Evolutionary conservation across 2,113 vertebrate species (phyloP).

Genomic region (Gasterosteus nipponicus): DNA sequence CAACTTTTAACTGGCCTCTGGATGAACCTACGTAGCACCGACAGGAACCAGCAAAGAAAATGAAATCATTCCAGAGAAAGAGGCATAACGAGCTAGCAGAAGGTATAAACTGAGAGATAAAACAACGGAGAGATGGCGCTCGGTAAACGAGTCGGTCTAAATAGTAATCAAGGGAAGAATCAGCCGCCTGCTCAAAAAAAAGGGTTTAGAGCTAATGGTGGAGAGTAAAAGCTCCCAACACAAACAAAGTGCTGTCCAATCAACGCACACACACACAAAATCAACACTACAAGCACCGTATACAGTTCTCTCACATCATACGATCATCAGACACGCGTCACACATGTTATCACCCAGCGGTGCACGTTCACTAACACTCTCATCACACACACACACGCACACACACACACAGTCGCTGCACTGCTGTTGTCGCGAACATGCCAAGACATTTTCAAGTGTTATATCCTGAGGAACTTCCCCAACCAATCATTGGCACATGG

Average conservation of each 20-base stretch:
- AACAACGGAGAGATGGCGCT: slow-evolving; percentile 76
- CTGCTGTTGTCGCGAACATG: slow-evolving; percentile 74
- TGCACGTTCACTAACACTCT: slow-evolving; percentile 23
- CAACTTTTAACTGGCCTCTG: slow-evolving; percentile 54
- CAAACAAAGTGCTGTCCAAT: slow-evolving; percentile 40
- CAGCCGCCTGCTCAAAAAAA: slow-evolving; percentile 91
- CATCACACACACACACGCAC: slow-evolving; percentile 13
- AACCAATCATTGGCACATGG: slow-evolving; percentile 72
- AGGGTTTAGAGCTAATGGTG: slow-evolving; percentile 92
- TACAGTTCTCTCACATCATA: slow-evolving; percentile 28
- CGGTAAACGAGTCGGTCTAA: slow-evolving; percentile 84
- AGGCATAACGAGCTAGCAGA: slow-evolving; percentile 58
- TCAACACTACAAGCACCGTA: slow-evolving; percentile 55
- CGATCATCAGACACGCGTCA: slow-evolving; percentile 35
- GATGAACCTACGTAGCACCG: slow-evolving; percentile 53
- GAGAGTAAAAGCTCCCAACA: slow-evolving; percentile 88
- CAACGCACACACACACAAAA: slow-evolving; percentile 54
- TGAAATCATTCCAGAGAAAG: slow-evolving; percentile 51
- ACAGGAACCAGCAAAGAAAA: slow-evolving; percentile 54
- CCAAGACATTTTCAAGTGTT: slow-evolving; percentile 81
- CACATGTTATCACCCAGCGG: slow-evolving; percentile 44
- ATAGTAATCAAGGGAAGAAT: slow-evolving; percentile 97
- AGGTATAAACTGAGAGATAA: slow-evolving; percentile 65
- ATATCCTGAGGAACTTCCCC: slow-evolving; percentile 76
- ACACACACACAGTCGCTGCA: slow-evolving; percentile 31